Conservation (phyloP, 2,113 vertebrate species). For the Anas platyrhynchos region DNA sequence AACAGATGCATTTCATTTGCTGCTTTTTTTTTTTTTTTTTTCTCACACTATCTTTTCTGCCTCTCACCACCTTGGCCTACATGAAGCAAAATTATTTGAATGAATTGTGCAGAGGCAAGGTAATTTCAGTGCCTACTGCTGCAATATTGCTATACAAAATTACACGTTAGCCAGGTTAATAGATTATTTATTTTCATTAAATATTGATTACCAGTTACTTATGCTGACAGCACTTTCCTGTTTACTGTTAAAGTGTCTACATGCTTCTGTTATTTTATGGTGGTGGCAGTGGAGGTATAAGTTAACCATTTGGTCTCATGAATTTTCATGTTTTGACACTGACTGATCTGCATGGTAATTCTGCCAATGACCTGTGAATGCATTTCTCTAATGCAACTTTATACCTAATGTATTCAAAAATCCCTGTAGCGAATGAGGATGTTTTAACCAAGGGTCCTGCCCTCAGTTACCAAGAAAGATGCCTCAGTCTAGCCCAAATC, state of each 20-base stretch:
- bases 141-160: neutral
- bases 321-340: slow-evolving; percentile 39
- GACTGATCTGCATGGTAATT: slow-evolving; percentile 26
- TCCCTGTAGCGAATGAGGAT: neutral
- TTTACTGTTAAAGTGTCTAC: neutral
- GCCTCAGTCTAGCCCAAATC: neutral
- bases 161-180: neutral
- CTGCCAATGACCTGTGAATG: neutral
- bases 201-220: slow-evolving; percentile 26
- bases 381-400: neutral
- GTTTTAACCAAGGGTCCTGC: neutral
- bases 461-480: neutral
- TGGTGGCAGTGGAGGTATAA: neutral
- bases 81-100: neutral
- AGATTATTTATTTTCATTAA: slow-evolving; percentile 56
- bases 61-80: neutral
- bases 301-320: neutral
- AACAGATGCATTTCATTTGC: neutral
- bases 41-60: neutral
- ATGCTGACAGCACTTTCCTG: neutral
- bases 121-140: neutral
- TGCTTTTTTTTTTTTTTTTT: neutral
- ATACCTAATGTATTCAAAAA: neutral
- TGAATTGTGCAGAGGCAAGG: neutral
- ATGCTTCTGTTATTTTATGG: neutral